Evolutionary conservation across 2,797 vertebrate species (phyloP).

Genomic region (Rhincodon typus): DNA sequence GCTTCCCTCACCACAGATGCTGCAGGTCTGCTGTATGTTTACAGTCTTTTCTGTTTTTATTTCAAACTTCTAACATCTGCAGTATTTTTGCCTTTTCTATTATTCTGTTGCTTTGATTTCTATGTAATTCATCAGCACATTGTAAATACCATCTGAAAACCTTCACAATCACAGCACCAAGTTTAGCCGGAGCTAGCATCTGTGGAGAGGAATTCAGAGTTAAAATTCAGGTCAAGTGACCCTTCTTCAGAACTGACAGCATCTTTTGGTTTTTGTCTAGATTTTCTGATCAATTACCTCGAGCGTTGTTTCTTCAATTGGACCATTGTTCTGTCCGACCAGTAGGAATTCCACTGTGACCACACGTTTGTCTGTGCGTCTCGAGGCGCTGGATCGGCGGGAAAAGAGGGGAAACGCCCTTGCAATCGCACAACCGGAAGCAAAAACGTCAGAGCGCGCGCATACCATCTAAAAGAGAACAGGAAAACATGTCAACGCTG

Average conservation of each 20-base stretch:
- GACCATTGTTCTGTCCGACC: conserved; percentile 71
- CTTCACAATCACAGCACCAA: too few species aligned
- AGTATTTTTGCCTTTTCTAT: too few species aligned
- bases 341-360: conserved; percentile 80
- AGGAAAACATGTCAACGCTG: neutral
- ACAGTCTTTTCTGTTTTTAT: too few species aligned
- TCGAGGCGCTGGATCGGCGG: conserved; percentile 70
- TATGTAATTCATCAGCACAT: neutral
- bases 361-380: conserved; percentile 73
- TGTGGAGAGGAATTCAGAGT: too few species aligned
- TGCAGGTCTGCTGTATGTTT: too few species aligned
- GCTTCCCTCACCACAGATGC: too few species aligned
- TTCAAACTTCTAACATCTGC: too few species aligned
- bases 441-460: conserved; percentile 80
- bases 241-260: too few species aligned
- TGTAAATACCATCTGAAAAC: neutral
- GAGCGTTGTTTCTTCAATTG: conserved; percentile 68
- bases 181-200: neutral
- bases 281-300: conserved; percentile 57
- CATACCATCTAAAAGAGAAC: conserved; percentile 79
- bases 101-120: neutral
- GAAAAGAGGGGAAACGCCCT: conserved; percentile 87
- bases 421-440: conserved; percentile 84
- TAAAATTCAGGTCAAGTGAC: too few species aligned
- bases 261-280: too few species aligned